Evolutionary conservation across 2,888 invertebrate genomes (phyloP).

Genomic region (Dryobota labecula): DNA sequence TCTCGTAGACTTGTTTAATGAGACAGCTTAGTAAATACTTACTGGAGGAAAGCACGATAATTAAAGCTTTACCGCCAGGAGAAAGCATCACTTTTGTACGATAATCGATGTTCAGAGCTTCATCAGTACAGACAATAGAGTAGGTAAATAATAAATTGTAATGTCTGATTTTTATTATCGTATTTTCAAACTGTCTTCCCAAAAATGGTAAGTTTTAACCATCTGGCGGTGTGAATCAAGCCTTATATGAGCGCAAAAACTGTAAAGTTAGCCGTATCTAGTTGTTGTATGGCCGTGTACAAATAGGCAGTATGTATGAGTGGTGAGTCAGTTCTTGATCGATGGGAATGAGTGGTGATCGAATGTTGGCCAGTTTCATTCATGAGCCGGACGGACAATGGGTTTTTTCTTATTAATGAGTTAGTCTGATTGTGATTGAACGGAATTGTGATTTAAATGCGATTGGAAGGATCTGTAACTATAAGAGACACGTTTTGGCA

Average conservation of each 20-base stretch:
- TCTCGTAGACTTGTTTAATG: conserved; percentile 54
- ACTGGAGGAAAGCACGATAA: conserved; percentile 42
- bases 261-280: conserved; percentile 55
- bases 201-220: conserved; percentile 54
- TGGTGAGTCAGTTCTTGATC: conserved; percentile 61
- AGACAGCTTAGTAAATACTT: conserved; percentile 53
- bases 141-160: conserved; percentile 5
- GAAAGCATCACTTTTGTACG: conserved; percentile 37
- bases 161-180: conserved; percentile 4
- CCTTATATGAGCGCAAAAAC: conserved; percentile 43
- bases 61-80: conserved; percentile 53
- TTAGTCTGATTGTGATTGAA: conserved; percentile 43
- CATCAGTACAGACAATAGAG: not conserved
- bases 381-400: conserved; percentile 64
- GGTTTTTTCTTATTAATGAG: conserved; percentile 61
- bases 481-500: not conserved
- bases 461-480: conserved; percentile 10
- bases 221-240: conserved; percentile 63
- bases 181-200: conserved; percentile 32
- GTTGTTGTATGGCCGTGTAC: conserved; percentile 49
- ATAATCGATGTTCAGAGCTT: conserved; percentile 3
- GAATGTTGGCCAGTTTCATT: conserved; percentile 65
- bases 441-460: conserved; percentile 46
- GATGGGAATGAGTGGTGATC: conserved; percentile 57
- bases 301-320: conserved; percentile 51